A percentile compares a stretch with the other conserved stretches of the same genome.
Conservation (phyloP, 2,797 vertebrate genomes). For the Fundulus diaphanus region DNA sequence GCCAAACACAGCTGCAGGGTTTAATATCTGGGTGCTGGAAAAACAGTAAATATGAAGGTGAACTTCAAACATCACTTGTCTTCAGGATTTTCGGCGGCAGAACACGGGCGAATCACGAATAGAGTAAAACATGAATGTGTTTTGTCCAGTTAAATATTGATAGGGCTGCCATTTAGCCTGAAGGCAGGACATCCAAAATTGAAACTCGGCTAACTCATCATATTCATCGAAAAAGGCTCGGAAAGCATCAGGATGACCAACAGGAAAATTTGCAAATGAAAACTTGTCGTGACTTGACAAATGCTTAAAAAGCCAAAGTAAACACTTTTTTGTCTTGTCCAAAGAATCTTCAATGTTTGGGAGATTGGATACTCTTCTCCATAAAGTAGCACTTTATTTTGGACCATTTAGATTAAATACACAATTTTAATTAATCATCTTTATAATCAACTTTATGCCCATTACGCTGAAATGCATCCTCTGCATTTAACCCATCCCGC, state of each 20-base stretch:
- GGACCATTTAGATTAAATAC: too few species aligned
- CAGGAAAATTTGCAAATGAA: background rate
- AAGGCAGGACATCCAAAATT: background rate
- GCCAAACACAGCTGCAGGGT: constrained; percentile 21
- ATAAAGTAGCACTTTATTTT: too few species aligned
- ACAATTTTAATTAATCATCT: too few species aligned
- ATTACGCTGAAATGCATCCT: too few species aligned
- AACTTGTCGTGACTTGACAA: background rate
- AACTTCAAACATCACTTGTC: background rate
- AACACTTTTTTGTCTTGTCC: background rate
- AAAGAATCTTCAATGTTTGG: background rate
- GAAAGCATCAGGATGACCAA: background rate
- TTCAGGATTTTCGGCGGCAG: background rate
- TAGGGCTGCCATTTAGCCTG: background rate
- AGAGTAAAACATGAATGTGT: too few species aligned
- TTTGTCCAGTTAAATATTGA: background rate
- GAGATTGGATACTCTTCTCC: too few species aligned
- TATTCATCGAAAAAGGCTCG: background rate
- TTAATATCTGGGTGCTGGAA: constrained; percentile 2
- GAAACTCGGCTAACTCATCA: background rate
- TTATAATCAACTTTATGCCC: too few species aligned
- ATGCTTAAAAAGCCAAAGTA: background rate
- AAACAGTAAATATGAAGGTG: constrained; percentile 8
- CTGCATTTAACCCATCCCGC: too few species aligned
- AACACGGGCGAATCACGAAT: background rate